phyloP scores from a whole-genome alignment of 2,888 invertebrate species.

The Conomelus anceps region DNA sequence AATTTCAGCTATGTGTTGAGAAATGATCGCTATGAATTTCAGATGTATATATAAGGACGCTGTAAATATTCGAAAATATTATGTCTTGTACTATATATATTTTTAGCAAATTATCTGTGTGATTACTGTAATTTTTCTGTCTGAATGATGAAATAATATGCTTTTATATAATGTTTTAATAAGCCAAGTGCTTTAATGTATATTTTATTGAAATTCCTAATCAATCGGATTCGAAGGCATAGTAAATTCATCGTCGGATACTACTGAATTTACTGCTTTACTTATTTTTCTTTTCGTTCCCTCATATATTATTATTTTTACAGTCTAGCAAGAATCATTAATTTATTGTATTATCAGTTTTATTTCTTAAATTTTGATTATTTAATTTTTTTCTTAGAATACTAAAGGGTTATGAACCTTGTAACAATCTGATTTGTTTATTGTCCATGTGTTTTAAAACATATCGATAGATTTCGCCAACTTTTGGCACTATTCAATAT shows the following conservation, averaged over 20 bases:
- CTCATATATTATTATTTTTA: background rate
- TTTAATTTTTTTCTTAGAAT: background rate
- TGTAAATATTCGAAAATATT: background rate
- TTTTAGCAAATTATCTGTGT: background rate
- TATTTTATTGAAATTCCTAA: too few relatives aligned
- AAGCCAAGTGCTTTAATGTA: too few relatives aligned
- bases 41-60: background rate
- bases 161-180: too few relatives aligned
- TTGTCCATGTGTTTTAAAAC: background rate
- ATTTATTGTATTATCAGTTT: background rate
- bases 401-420: background rate
- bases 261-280: background rate
- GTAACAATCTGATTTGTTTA: background rate
- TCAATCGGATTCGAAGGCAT: too few relatives aligned
- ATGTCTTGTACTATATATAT: background rate
- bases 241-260: background rate
- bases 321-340: background rate
- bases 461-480: background rate
- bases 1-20: background rate
- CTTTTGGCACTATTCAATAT: background rate
- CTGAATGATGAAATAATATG: too few relatives aligned
- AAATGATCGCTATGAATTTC: background rate
- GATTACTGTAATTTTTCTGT: background rate
- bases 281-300: background rate
- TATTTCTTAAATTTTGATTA: background rate